Conservation (phyloP, 1,140 invertebrate genomes). For the Centruroides vittatus region DNA sequence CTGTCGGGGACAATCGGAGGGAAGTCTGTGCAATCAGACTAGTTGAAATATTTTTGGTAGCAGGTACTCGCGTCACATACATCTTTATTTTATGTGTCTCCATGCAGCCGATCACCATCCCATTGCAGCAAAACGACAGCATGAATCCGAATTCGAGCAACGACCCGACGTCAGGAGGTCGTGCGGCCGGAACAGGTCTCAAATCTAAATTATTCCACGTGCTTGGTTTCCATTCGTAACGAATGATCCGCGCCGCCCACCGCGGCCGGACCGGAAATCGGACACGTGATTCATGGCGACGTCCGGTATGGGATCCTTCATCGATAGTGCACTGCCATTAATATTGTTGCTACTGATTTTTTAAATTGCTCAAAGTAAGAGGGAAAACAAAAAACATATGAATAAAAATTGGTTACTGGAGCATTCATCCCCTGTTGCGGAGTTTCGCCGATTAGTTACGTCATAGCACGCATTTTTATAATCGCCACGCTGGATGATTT, state of each 20-base stretch:
- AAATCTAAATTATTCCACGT: constrained; percentile 47
- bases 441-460: neutral
- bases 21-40: neutral
- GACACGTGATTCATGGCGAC: no score
- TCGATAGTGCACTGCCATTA: no score
- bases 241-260: no score
- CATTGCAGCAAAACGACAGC: neutral
- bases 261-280: no score
- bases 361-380: constrained; percentile 2
- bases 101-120: neutral
- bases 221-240: constrained; percentile 35
- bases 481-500: no score
- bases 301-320: no score
- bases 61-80: neutral
- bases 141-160: constrained; percentile 8
- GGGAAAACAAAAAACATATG: neutral
- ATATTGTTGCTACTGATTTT: no score
- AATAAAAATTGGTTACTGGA: neutral
- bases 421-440: neutral
- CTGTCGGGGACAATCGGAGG: neutral
- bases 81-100: neutral
- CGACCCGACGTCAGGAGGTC: constrained; percentile 28
- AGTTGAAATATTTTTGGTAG: neutral
- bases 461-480: no score
- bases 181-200: constrained; percentile 34